These are phyloP conservation scores for Clostera curtula DNA, from an alignment of 2,888 invertebrate species.

Conservation along the genomic window DNA sequence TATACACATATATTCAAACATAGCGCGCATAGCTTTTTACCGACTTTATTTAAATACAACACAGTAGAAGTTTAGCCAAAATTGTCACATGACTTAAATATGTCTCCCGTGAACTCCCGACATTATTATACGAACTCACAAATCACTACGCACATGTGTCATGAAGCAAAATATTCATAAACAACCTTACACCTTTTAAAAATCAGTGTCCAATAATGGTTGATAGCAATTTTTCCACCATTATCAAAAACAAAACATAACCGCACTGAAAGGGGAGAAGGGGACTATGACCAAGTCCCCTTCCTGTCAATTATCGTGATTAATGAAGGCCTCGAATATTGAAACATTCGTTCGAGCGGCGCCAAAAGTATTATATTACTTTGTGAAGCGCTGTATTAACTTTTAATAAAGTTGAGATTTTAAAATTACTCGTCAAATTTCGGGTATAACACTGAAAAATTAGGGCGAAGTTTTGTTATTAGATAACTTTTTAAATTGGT, in stretches of 20 bases:
- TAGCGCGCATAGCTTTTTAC: too few relatives aligned
- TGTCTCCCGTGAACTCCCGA: too few relatives aligned
- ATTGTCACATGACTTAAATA: too few relatives aligned
- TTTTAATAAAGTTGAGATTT: constrained; percentile 51
- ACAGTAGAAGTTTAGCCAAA: too few relatives aligned
- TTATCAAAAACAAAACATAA: constrained; percentile 41
- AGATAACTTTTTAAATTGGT: too few relatives aligned
- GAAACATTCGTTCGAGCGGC: constrained; percentile 67
- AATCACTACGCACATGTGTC: too few relatives aligned
- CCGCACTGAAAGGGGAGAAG: constrained; percentile 27
- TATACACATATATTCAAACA: too few relatives aligned
- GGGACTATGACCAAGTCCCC: constrained; percentile 48
- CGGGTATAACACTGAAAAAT: constrained; percentile 9
- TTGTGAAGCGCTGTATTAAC: constrained; percentile 46
- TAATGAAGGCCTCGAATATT: constrained; percentile 69
- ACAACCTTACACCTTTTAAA: constrained; percentile 16
- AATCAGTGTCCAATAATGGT: constrained; percentile 17
- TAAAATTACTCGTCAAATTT: constrained; percentile 14
- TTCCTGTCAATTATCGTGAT: constrained; percentile 71
- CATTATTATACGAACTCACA: too few relatives aligned
- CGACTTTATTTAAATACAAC: too few relatives aligned
- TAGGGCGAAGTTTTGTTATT: constrained; percentile 1
- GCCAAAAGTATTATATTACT: constrained; percentile 64
- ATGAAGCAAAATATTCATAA: constrained; percentile 7
- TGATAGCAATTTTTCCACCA: constrained; percentile 29